phyloP scores from a whole-genome alignment of 30 jellyfish, hydroid and myxozoan genomes.

The Turritopsis dohrnii region DNA sequence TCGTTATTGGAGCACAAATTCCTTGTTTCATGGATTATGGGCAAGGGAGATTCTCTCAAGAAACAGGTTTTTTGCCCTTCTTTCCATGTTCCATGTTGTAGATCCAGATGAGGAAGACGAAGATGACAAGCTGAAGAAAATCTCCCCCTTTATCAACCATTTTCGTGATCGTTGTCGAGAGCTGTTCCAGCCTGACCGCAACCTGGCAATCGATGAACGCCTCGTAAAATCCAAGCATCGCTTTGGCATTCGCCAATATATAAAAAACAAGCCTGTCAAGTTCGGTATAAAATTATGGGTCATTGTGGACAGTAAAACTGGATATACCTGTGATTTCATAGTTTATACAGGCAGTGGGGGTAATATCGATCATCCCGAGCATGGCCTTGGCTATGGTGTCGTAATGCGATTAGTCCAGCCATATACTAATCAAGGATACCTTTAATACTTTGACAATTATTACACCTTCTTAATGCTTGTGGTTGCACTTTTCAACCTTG shows the following conservation, averaged over 20 bases:
- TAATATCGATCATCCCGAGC: conserved; percentile 18
- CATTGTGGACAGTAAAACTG: conserved; percentile 41
- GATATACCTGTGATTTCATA: conserved; percentile 35
- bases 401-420: conserved; percentile 32
- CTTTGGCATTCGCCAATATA: conserved; percentile 36
- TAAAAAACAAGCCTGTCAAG: conserved; percentile 40
- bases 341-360: conserved; percentile 40
- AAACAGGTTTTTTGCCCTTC: conserved; percentile 21
- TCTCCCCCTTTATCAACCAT: conserved; percentile 27
- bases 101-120: conserved; percentile 30
- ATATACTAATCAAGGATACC: conserved; percentile 34
- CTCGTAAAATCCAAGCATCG: conserved; percentile 46
- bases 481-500: conserved; percentile 2
- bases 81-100: conserved; percentile 30
- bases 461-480: conserved; percentile 29
- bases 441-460: conserved; percentile 29
- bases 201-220: conserved; percentile 47
- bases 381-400: conserved; percentile 42
- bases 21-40: conserved; percentile 39
- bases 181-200: conserved; percentile 30
- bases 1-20: conserved; percentile 10
- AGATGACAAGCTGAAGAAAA: conserved; percentile 35
- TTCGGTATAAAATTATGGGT: conserved; percentile 45
- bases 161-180: conserved; percentile 24
- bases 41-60: conserved; percentile 38